Percentiles rank a stretch among this genome's conserved stretches.
Evolutionary conservation across 2,797 vertebrate species (phyloP).

Genomic region (Myiotriccus ornatus): DNA sequence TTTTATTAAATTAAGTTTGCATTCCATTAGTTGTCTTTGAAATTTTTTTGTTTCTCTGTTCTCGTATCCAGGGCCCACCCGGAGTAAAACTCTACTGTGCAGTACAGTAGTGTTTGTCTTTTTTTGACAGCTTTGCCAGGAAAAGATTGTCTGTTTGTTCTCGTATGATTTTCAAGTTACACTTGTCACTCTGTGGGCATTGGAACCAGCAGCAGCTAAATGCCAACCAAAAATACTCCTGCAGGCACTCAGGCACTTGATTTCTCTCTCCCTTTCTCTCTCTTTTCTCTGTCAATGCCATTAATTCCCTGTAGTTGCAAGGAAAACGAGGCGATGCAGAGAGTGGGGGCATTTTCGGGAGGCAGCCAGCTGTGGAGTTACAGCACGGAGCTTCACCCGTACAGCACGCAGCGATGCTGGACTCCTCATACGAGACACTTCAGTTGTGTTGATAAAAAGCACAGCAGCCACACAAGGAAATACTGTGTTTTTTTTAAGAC

Average conservation of each 20-base stretch:
- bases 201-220: neutral
- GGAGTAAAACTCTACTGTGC: neutral
- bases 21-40: neutral
- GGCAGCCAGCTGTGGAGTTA: neutral
- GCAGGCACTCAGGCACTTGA: neutral
- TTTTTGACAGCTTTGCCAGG: constrained; percentile 2
- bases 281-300: neutral
- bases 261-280: neutral
- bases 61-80: neutral
- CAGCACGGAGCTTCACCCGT: neutral
- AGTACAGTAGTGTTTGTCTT: neutral
- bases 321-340: neutral
- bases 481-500: neutral
- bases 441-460: neutral
- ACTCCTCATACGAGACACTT: neutral
- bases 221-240: constrained; percentile 1
- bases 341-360: neutral
- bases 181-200: neutral
- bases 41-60: neutral
- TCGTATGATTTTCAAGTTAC: neutral
- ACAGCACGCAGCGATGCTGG: accelerated
- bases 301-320: neutral
- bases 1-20: neutral
- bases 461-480: neutral
- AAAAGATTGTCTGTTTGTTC: neutral